These are phyloP conservation scores for Sebastes hubbsi DNA, from an alignment of 2,797 vertebrate genomes.

Conservation along the genomic window DNA sequence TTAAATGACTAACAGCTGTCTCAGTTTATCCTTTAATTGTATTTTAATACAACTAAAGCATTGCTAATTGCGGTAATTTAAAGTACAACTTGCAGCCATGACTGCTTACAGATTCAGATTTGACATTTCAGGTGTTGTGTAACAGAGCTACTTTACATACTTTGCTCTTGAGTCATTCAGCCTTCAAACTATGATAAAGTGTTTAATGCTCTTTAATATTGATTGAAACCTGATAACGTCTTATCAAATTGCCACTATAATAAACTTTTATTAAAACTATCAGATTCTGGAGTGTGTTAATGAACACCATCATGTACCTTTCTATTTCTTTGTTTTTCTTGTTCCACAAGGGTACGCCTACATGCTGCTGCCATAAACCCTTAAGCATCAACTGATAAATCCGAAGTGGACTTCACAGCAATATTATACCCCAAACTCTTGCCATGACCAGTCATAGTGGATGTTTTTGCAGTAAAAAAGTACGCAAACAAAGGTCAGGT, in stretches of 20 bases:
- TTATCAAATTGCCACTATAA: constrained; percentile 12
- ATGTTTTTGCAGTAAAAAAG: background rate
- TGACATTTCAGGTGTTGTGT: background rate
- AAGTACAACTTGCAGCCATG: background rate
- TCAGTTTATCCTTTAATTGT: background rate
- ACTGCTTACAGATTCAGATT: background rate
- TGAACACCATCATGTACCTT: background rate
- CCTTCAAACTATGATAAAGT: background rate
- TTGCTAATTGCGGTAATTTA: background rate
- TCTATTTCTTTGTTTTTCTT: background rate
- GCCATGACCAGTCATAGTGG: background rate
- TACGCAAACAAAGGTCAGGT: background rate
- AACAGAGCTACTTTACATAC: background rate
- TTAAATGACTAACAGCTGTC: background rate
- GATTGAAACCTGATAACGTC: background rate
- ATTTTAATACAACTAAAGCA: background rate
- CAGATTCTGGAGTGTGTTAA: background rate
- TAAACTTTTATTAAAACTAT: constrained; percentile 21
- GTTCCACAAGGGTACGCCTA: background rate
- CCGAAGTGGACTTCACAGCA: background rate
- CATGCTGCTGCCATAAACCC: background rate
- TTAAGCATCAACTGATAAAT: background rate
- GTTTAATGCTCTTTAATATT: background rate
- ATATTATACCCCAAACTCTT: background rate
- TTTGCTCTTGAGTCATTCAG: background rate